Base-by-base conservation (phyloP, 35 echinoderm and acorn worm species). In the Lytechinus pictus region DNA sequence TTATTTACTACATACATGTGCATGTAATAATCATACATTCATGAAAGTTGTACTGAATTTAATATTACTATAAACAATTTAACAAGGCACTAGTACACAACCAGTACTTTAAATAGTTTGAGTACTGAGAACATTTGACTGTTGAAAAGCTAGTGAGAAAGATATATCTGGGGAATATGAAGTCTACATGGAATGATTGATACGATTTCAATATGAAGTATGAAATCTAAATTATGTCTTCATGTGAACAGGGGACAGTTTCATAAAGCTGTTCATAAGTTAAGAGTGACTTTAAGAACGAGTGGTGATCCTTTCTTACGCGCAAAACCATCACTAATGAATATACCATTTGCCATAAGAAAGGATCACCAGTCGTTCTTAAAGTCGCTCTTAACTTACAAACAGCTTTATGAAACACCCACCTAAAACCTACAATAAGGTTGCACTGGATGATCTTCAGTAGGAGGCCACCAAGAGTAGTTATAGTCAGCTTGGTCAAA, bases 61-160 rank as follows among this genome's bases (percentile, higher is more conserved):
- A 16, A 79, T 4, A 7, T 79, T 79, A 79, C 61, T 71, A 44
- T 44, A 44, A 21, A 57, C 56, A 9, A 58, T 79, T 79, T 0
- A 44, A 79, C 66, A 79, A 79, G 66, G 66, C 66, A 79, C 66
- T 79, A 79, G 66, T 79, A 79, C 66, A 79, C 19, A 79, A 79
- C 19, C 66, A n/a, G 19, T 79, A 3, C 21, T 27, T 79, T 44
- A 44, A 44, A 44, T 79, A 79, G 19, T 79, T 79, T 24, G n/a
- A 79, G 66, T 79, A 79, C 66, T 79, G 66, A 79, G 16, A 79
- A 21, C 6, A 79, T 14, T 2, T 79, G 19, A 8, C 66, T 79
- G 19, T 8, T 79, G 19, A 79, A 79, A 79, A 79, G 66, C 66
- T 24, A 79, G 1, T n/a, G 66, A 79, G 19, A 79, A 79, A n/a